Percentiles rank a stretch among this genome's conserved stretches.
phyloP scores from a whole-genome alignment of 1,140 invertebrate genomes.

The Drosophila subobscura region DNA sequence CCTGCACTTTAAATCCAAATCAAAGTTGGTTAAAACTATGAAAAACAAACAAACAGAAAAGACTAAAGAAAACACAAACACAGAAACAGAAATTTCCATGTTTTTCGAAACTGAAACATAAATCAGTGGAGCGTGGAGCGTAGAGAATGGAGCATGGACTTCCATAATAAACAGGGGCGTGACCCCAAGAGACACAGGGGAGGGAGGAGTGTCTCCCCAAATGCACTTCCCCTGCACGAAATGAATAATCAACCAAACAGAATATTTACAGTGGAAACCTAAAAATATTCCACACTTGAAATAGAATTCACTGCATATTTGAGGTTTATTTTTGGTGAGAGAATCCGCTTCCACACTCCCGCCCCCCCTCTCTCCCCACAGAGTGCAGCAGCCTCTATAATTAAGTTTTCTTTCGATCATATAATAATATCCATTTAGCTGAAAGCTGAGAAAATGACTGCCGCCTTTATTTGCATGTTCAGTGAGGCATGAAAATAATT shows the following conservation, averaged over 20 bases:
- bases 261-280: slow-evolving; percentile 24
- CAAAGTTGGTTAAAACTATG: slow-evolving; percentile 30
- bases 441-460: slow-evolving; percentile 10
- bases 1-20: neutral
- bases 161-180: slow-evolving; percentile 65
- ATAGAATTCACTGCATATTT: slow-evolving; percentile 59
- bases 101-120: slow-evolving; percentile 68
- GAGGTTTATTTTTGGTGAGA: slow-evolving; percentile 35
- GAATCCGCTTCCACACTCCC: neutral
- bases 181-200: slow-evolving; percentile 26
- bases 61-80: slow-evolving; percentile 36
- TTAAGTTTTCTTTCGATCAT: slow-evolving; percentile 67
- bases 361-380: neutral
- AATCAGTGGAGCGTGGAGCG: slow-evolving; percentile 67
- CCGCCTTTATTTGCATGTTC: slow-evolving; percentile 53
- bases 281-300: slow-evolving; percentile 35
- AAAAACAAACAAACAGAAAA: slow-evolving; percentile 49
- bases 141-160: slow-evolving; percentile 56
- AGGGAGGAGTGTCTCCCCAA: neutral
- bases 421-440: slow-evolving; percentile 65
- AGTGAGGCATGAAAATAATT: slow-evolving; percentile 71
- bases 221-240: slow-evolving; percentile 20
- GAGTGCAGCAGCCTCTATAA: slow-evolving; percentile 14
- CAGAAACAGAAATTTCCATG: slow-evolving; percentile 52
- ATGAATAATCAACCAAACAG: slow-evolving; percentile 38